Conservation (phyloP, 2,113 vertebrate species). For the Indri indri region DNA sequence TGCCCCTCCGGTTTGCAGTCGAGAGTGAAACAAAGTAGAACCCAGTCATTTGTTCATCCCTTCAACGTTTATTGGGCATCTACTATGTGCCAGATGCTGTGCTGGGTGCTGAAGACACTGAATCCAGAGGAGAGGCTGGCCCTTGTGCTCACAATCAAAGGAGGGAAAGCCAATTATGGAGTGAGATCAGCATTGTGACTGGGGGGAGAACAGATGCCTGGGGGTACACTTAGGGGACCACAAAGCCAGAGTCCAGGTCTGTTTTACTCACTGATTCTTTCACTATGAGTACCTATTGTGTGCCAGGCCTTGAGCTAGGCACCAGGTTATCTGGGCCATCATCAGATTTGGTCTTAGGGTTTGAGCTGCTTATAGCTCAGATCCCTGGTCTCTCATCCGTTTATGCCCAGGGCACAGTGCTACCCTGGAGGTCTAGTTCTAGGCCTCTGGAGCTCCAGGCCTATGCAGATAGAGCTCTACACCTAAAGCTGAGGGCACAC, state of each 20-base stretch:
- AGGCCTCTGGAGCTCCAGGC: neutral
- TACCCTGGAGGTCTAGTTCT: neutral
- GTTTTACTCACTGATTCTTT: neutral
- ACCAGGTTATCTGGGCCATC: neutral
- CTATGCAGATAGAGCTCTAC: neutral
- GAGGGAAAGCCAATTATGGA: neutral
- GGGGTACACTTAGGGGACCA: neutral
- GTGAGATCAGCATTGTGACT: neutral
- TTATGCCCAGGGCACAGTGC: fast-evolving
- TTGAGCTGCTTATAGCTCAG: neutral
- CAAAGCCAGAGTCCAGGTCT: neutral
- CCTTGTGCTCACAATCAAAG: neutral
- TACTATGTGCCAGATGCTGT: neutral
- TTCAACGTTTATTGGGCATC: neutral
- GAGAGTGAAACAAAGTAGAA: neutral
- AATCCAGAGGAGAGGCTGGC: neutral
- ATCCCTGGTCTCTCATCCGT: neutral
- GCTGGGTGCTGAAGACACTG: neutral
- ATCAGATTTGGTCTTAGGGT: neutral
- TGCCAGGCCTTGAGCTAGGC: neutral
- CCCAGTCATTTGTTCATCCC: neutral
- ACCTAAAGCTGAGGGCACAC: neutral
- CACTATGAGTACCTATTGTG: neutral
- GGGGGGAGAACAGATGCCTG: neutral
- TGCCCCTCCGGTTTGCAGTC: neutral